phyloP scores from a whole-genome alignment of 2,888 invertebrate genomes.

The Unio pictorum region DNA sequence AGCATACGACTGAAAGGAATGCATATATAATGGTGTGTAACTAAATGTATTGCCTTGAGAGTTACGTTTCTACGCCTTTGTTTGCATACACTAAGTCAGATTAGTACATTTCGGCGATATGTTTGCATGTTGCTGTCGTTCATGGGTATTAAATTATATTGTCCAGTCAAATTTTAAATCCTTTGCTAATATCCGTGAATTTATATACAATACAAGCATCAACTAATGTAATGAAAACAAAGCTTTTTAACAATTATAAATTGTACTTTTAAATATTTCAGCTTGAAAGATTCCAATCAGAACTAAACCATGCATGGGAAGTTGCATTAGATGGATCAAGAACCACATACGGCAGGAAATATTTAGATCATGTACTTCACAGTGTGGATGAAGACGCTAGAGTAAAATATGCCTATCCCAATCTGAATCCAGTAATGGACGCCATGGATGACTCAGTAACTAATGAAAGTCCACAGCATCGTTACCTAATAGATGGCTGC shows the following conservation, averaged over 20 bases:
- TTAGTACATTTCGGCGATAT: no score
- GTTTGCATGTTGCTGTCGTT: no score
- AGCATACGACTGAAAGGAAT: no score
- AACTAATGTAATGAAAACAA: background rate
- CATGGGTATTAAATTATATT: no score
- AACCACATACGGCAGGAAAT: slow-evolving; percentile 23
- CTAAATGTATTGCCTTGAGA: no score
- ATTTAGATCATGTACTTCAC: slow-evolving; percentile 10
- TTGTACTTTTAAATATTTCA: background rate
- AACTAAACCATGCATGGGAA: slow-evolving; percentile 18
- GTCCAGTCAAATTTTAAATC: no score
- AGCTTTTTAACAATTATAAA: background rate
- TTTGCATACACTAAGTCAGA: no score
- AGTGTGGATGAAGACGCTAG: no score
- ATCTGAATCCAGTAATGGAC: slow-evolving; percentile 28
- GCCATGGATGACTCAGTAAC: slow-evolving; percentile 35
- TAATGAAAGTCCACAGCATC: slow-evolving; percentile 20
- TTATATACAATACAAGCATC: no score
- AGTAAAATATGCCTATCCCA: slow-evolving; percentile 3
- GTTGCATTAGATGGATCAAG: slow-evolving; percentile 15
- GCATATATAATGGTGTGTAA: no score
- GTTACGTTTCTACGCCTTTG: no score
- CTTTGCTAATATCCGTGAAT: no score
- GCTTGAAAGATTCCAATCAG: slow-evolving; percentile 12
- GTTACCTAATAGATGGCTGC: slow-evolving; percentile 38